Evolutionary conservation across 2,113 vertebrate species (phyloP).

Genomic region (human): DNA sequence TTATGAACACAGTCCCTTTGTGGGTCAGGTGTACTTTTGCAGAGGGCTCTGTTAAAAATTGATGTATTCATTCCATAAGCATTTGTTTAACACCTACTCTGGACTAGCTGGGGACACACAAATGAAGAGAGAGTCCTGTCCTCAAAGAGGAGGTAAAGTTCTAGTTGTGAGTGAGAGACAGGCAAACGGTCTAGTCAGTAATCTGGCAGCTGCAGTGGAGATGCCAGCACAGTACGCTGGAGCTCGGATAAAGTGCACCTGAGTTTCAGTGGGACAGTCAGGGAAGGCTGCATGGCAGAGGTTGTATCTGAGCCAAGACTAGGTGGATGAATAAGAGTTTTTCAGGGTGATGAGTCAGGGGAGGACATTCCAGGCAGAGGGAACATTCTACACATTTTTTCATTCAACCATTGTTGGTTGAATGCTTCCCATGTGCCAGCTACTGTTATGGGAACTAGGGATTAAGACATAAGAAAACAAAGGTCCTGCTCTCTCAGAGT

Average conservation of each 20-base stretch:
- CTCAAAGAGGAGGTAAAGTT: neutral
- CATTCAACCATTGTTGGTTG: neutral
- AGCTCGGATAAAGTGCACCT: neutral
- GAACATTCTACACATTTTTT: neutral
- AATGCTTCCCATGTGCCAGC: neutral
- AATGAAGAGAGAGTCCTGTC: neutral
- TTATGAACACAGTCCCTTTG: neutral
- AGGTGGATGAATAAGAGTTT: neutral
- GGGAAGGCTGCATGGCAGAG: neutral
- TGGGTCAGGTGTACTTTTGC: neutral
- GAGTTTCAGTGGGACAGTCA: neutral
- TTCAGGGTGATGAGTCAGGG: neutral
- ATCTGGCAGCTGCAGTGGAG: neutral
- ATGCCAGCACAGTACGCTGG: neutral
- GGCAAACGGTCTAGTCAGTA: neutral
- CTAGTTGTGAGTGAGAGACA: neutral
- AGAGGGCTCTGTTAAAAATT: neutral
- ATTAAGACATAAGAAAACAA: neutral
- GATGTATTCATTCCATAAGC: neutral
- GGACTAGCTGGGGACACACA: neutral
- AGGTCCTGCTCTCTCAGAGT: neutral
- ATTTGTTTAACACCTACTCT: neutral
- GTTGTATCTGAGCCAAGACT: neutral
- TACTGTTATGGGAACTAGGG: neutral
- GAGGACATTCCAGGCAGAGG: neutral